Base-by-base conservation (phyloP, 2,113 vertebrate genomes). In the Jaculus jaculus region DNA sequence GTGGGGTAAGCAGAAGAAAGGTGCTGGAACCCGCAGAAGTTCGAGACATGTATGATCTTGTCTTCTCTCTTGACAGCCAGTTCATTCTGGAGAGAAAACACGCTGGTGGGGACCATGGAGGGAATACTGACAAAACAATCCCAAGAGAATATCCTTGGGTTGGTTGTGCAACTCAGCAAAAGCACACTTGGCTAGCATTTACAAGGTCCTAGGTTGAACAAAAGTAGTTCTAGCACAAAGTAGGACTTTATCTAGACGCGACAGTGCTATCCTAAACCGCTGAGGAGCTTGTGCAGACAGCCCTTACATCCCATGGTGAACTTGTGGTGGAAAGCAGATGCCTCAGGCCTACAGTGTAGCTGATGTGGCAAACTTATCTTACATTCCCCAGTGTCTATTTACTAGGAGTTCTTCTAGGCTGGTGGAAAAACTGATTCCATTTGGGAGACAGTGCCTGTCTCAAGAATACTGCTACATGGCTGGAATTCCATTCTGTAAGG, bases 381-480 rank as follows among this genome's bases (percentile, higher is more conserved):
- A 30, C 2, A 10, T 60, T 54, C 66, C n/a, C 2, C 28, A 8
- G 47, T 24, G n/a, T 28, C 58, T 7, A 13, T 3, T 15, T 12
- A 39, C 39, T 51, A 4, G 16, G 18, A 16, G 37, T 24, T 18
- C 10, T 58, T 75, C 23, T 3, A 3, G 37, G 30, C 9, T 47
- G 0, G 2, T 5, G 34, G 20, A 32, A 69, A 21, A 60, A 0
- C 9, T 1, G 7, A 51, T 32, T 28, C 10, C 13, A 0, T 24
- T 26, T 34, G 63, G 68, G 51, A 75, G 51, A 37, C 2, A 3
- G 4, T 12, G 5, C 30, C 15, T 30, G 28, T 32, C 20, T 75
- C 63, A 34, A 26, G n/a, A 34, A 39, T 18, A 15, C 0, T 0
- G 1, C 4, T 18, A 26, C 23, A 3, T 21, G 18, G 9, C 15